A percentile compares a stretch with the other conserved stretches of the same genome.
Conservation (phyloP, 23 tunicate genomes). For the Corella eumyota region DNA sequence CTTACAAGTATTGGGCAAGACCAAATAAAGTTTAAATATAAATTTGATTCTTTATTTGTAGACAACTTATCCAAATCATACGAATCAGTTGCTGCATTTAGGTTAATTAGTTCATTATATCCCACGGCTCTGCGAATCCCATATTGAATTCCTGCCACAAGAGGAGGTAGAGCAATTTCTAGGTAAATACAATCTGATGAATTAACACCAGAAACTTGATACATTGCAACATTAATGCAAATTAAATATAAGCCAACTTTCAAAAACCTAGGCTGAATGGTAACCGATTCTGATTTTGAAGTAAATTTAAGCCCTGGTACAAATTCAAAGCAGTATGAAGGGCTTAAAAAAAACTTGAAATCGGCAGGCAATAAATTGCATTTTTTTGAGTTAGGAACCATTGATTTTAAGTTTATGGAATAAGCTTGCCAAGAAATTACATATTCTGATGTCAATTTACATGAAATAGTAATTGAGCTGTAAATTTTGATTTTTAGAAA, state of each 20-base stretch:
- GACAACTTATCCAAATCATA: too few species aligned
- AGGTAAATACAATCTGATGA: slow-evolving; percentile 57
- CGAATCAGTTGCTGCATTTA: slow-evolving; percentile 55
- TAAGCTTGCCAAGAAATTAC: slow-evolving; percentile 47
- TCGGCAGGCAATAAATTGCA: too few species aligned
- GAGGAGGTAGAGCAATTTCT: slow-evolving; percentile 35
- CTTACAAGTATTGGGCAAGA: too few species aligned
- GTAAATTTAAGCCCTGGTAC: slow-evolving; percentile 14
- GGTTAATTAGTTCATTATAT: slow-evolving; percentile 18
- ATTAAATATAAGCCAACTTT: slow-evolving; percentile 29
- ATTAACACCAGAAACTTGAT: slow-evolving; percentile 29
- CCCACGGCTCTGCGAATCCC: slow-evolving; percentile 58
- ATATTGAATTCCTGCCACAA: slow-evolving; percentile 40
- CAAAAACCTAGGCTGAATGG: slow-evolving; percentile 33
- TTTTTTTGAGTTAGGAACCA: too few species aligned
- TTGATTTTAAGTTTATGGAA: slow-evolving; percentile 10
- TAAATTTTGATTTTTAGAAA: slow-evolving; percentile 49
- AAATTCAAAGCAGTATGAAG: slow-evolving; percentile 25
- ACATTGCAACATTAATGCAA: slow-evolving; percentile 74
- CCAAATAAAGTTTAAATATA: too few species aligned
- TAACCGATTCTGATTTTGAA: slow-evolving; percentile 37
- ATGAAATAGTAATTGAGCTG: slow-evolving; percentile 21
- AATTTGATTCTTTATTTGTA: too few species aligned
- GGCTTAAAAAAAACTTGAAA: too few species aligned
- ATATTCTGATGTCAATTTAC: slow-evolving; percentile 27